These are phyloP conservation scores for Epizoanthus ramosus DNA, from an alignment of 92 coral and sea anemone genomes.

Conservation along the genomic window DNA sequence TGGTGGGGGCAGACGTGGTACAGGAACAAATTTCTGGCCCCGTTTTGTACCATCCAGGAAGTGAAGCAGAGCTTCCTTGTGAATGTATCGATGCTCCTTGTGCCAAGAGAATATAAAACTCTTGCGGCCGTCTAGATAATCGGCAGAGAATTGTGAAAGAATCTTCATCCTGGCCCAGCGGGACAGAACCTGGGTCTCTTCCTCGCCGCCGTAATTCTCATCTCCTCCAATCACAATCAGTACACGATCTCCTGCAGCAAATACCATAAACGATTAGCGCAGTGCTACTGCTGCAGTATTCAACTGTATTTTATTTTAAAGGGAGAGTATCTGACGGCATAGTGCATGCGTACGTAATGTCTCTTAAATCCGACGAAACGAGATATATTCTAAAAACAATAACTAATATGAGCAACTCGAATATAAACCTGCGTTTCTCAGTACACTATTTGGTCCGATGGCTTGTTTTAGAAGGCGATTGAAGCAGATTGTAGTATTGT, in stretches of 20 bases:
- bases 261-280: too few species aligned
- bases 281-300: too few species aligned
- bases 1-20: not conserved
- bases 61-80: constrained; percentile 50
- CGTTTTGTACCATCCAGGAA: constrained; percentile 22
- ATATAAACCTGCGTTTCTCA: too few species aligned
- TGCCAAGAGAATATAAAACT: constrained; percentile 53
- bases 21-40: constrained; percentile 32
- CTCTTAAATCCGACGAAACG: too few species aligned
- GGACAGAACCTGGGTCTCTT: constrained; percentile 24
- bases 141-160: constrained; percentile 33
- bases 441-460: too few species aligned
- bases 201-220: constrained; percentile 26
- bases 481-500: too few species aligned
- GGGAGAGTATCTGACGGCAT: too few species aligned
- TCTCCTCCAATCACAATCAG: constrained; percentile 54
- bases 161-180: constrained; percentile 45
- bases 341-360: too few species aligned
- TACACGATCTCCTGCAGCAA: constrained; percentile 22
- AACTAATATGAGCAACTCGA: too few species aligned
- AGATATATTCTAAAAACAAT: too few species aligned
- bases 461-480: too few species aligned
- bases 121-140: constrained; percentile 46
- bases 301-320: too few species aligned
- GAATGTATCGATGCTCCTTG: constrained; percentile 38